phyloP scores from a whole-genome alignment of 2,797 vertebrate genomes.

The Micrastur ruficollis region DNA sequence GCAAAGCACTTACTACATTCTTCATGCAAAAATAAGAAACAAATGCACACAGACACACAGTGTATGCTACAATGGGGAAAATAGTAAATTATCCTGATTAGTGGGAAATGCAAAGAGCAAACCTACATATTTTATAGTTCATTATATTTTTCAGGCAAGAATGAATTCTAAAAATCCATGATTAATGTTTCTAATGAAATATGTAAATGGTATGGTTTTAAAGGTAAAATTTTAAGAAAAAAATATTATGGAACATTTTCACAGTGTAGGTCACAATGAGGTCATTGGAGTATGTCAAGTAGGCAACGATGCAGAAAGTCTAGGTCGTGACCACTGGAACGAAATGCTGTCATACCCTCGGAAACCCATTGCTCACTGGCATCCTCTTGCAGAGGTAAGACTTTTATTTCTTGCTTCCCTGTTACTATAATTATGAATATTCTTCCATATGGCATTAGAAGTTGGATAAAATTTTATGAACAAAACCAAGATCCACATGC shows the following conservation, averaged over 20 bases:
- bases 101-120: neutral
- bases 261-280: conserved; percentile 99
- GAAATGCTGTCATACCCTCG: conserved; percentile 97
- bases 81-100: neutral
- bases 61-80: neutral
- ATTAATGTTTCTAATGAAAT: neutral
- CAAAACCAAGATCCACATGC: neutral
- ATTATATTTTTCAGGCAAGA: neutral
- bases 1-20: neutral
- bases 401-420: neutral
- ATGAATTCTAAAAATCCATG: neutral
- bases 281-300: conserved; percentile 97
- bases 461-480: neutral
- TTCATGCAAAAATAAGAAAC: neutral
- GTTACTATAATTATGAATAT: neutral
- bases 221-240: conserved; percentile 71
- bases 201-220: neutral
- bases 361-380: conserved; percentile 98
- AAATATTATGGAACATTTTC: conserved; percentile 77
- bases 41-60: neutral
- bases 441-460: neutral
- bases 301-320: conserved; percentile 90
- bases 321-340: conserved; percentile 97
- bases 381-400: conserved; percentile 94
- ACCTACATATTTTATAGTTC: fast-evolving